These are phyloP conservation scores for Agriotes lineatus DNA, from an alignment of 2,888 invertebrate species.

Conservation along the genomic window DNA sequence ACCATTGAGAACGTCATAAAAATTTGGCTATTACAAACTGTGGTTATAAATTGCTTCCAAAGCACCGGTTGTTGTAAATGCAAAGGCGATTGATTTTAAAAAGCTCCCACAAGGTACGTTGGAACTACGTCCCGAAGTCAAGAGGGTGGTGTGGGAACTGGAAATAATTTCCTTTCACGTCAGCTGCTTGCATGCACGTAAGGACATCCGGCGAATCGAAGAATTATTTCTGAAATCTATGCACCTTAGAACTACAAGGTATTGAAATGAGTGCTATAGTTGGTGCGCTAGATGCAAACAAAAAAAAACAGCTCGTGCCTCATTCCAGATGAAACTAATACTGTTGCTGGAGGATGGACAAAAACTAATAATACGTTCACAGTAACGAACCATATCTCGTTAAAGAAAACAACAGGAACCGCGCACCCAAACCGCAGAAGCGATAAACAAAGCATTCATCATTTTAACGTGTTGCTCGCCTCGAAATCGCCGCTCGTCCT, in stretches of 20 bases:
- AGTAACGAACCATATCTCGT: conserved; percentile 29
- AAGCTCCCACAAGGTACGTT: conserved; percentile 26
- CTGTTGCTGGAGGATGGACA: neutral
- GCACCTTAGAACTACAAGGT: conserved; percentile 49
- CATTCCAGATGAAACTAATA: neutral
- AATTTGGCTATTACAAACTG: too few relatives aligned
- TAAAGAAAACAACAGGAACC: conserved; percentile 25
- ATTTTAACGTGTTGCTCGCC: conserved; percentile 38
- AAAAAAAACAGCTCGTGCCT: conserved; percentile 9
- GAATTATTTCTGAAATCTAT: neutral
- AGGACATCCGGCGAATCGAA: conserved; percentile 39
- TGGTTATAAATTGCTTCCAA: too few relatives aligned
- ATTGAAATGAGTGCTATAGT: too few relatives aligned
- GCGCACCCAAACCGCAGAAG: conserved; percentile 37
- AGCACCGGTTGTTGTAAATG: too few relatives aligned
- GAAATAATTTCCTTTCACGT: conserved; percentile 28
- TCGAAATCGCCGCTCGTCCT: conserved; percentile 30
- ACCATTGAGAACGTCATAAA: too few relatives aligned
- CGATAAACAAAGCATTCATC: conserved; percentile 42
- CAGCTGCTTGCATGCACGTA: conserved; percentile 40
- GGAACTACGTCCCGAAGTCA: conserved; percentile 16
- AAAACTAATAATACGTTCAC: conserved; percentile 13
- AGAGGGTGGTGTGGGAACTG: conserved; percentile 43
- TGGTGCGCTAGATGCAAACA: conserved; percentile 45
- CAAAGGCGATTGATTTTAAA: conserved; percentile 37